These are phyloP conservation scores for Cochlearius cochlearius DNA, from an alignment of 2,113 vertebrate genomes.

Conservation along the genomic window DNA sequence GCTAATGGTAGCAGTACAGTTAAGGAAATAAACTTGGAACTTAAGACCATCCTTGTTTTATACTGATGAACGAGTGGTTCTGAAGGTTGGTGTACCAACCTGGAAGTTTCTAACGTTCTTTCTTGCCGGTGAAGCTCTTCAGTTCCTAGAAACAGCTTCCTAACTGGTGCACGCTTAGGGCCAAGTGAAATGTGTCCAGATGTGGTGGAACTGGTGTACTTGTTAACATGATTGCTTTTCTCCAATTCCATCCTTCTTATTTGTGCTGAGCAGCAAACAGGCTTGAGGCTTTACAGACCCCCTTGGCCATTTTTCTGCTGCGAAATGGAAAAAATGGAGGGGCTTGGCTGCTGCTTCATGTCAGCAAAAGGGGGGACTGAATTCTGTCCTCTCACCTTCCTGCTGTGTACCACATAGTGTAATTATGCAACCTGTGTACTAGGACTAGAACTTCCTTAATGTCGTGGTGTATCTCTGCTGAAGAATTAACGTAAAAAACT, in stretches of 20 bases:
- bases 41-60: not conserved
- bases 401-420: not conserved
- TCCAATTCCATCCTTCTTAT: not conserved
- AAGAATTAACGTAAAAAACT: not conserved
- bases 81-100: not conserved
- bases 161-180: not conserved
- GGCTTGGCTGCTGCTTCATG: not conserved
- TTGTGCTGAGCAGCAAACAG: not conserved
- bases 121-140: not conserved
- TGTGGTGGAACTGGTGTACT: not conserved
- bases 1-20: not conserved
- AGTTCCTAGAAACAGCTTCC: not conserved
- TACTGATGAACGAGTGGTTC: not conserved
- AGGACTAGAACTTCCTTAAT: not conserved
- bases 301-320: not conserved
- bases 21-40: not conserved
- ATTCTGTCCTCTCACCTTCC: not conserved
- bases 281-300: not conserved
- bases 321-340: not conserved
- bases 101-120: not conserved
- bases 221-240: not conserved
- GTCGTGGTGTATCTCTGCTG: not conserved
- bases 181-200: accelerated
- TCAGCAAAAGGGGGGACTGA: no score
- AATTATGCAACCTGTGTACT: not conserved